These are phyloP conservation scores for Passerina amoena DNA, from an alignment of 2,113 vertebrate species.

Conservation along the genomic window DNA sequence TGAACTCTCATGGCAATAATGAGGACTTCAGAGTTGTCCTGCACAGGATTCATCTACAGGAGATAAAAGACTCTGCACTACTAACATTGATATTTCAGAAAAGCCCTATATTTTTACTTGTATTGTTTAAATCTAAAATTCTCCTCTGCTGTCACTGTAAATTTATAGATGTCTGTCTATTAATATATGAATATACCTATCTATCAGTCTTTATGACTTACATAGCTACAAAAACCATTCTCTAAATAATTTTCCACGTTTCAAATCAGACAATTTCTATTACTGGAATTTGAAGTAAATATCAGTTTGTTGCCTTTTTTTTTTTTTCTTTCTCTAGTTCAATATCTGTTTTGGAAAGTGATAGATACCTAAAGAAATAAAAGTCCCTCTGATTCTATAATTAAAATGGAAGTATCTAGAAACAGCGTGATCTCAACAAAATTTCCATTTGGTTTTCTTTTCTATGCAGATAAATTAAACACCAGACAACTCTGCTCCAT, in stretches of 20 bases:
- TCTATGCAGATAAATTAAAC: not conserved
- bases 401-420: not conserved
- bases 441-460: not conserved
- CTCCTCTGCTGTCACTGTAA: not conserved
- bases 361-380: not conserved
- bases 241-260: not conserved
- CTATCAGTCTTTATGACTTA: not conserved
- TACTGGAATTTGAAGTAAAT: not conserved
- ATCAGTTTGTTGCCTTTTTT: not conserved
- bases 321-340: not conserved
- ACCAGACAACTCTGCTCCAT: not conserved
- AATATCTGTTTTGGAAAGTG: not conserved
- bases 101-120: not conserved
- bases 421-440: not conserved
- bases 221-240: rapidly evolving
- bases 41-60: not conserved
- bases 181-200: not conserved
- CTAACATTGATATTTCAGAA: not conserved
- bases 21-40: not conserved
- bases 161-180: not conserved
- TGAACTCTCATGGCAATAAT: not conserved
- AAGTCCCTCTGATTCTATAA: not conserved
- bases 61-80: not conserved
- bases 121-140: not conserved
- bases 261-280: not conserved